phyloP scores from a whole-genome alignment of 2,113 vertebrate genomes.

The Noctilio leporinus region DNA sequence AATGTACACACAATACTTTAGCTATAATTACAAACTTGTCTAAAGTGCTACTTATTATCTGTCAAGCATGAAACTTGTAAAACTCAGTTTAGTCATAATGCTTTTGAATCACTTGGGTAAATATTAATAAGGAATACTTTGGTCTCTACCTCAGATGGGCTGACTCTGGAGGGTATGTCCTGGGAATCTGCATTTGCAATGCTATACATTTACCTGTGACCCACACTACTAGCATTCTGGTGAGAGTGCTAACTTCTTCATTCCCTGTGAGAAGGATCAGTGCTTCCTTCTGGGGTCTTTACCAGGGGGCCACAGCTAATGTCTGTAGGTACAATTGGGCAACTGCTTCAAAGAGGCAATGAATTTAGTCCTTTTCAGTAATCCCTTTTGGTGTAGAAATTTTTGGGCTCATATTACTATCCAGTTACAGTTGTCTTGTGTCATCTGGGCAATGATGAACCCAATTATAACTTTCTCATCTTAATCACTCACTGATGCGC shows the following conservation, averaged over 20 bases:
- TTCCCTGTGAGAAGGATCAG: background rate
- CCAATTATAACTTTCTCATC: background rate
- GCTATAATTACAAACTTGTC: background rate
- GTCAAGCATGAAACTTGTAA: slow-evolving; percentile 29
- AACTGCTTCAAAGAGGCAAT: background rate
- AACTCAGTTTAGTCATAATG: background rate
- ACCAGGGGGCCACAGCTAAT: background rate
- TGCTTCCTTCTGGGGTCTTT: background rate
- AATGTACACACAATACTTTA: background rate
- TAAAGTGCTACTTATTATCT: background rate
- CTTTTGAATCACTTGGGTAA: background rate
- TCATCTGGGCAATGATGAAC: background rate
- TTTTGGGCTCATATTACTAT: background rate
- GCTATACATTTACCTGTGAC: background rate
- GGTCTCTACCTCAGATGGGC: background rate
- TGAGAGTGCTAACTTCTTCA: background rate
- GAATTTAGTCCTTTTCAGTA: background rate
- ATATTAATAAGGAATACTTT: background rate
- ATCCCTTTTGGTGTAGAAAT: background rate
- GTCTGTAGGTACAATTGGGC: background rate
- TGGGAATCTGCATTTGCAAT: background rate
- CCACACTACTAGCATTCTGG: background rate
- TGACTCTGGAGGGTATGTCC: background rate
- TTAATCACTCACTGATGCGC: background rate
- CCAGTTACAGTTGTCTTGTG: background rate